These are phyloP conservation scores for Elmis aenea DNA, from an alignment of 2,888 invertebrate genomes.

Conservation along the genomic window DNA sequence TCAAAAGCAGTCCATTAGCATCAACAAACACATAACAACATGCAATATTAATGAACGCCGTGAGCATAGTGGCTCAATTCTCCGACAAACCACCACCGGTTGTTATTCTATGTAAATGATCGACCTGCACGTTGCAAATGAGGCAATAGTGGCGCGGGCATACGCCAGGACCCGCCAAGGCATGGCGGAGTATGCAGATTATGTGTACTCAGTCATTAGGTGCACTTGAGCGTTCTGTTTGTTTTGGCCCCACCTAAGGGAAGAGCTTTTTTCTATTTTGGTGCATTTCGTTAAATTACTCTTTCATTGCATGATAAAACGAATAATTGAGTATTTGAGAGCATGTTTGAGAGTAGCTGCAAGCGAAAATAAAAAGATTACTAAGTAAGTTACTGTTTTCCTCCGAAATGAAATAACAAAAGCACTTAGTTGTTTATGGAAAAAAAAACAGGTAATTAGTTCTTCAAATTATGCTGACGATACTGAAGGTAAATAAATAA, in stretches of 20 bases:
- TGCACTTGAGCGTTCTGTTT: constrained; percentile 44
- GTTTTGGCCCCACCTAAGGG: constrained; percentile 29
- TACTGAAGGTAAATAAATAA: constrained; percentile 23
- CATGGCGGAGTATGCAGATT: constrained; percentile 41
- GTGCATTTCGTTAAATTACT: constrained; percentile 21
- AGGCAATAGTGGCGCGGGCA: constrained; percentile 35
- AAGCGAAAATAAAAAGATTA: too few species aligned
- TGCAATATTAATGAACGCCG: constrained; percentile 37
- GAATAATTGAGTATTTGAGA: too few species aligned
- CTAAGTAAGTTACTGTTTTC: too few species aligned
- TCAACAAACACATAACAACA: constrained; percentile 25
- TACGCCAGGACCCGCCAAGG: constrained; percentile 28
- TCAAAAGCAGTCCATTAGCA: constrained; percentile 16
- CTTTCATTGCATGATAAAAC: too few species aligned
- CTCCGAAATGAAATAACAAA: too few species aligned
- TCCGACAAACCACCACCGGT: constrained; percentile 37
- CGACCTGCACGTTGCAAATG: constrained; percentile 45
- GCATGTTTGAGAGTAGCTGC: too few species aligned
- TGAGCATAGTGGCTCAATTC: constrained; percentile 29
- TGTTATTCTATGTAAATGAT: constrained; percentile 45
- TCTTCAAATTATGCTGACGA: constrained; percentile 16
- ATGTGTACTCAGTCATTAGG: constrained; percentile 46
- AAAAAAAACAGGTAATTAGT: constrained; percentile 21
- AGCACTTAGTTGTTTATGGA: too few species aligned
- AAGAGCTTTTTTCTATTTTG: constrained; percentile 29